These are phyloP conservation scores for Rutpela maculata DNA, from an alignment of 2,888 invertebrate genomes.

Conservation along the genomic window DNA sequence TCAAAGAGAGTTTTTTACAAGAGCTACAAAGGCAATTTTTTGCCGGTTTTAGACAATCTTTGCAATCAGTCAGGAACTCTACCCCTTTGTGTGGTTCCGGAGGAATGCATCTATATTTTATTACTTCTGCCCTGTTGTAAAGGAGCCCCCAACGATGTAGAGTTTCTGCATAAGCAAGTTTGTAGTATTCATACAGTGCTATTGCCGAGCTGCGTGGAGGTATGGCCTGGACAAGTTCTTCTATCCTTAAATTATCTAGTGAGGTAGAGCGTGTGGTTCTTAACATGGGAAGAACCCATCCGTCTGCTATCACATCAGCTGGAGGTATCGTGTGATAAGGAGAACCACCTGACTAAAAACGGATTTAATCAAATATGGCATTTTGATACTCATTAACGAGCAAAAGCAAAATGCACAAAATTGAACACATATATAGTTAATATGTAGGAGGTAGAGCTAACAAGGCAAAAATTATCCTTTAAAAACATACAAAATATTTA, in stretches of 20 bases:
- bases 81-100: conserved; percentile 76
- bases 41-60: conserved; percentile 81
- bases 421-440: background rate
- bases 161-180: conserved; percentile 91
- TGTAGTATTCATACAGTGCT: conserved; percentile 87
- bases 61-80: conserved; percentile 85
- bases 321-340: conserved; percentile 91
- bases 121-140: conserved; percentile 77
- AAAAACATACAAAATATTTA: no score
- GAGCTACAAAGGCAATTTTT: conserved; percentile 82
- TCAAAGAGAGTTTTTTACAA: conserved; percentile 85
- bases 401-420: background rate
- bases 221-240: conserved; percentile 67
- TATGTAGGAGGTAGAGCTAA: background rate
- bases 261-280: conserved; percentile 88
- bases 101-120: conserved; percentile 75
- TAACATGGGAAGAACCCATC: conserved; percentile 82
- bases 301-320: conserved; percentile 86
- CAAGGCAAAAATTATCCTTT: background rate
- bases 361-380: background rate
- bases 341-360: conserved; percentile 82
- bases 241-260: conserved; percentile 81
- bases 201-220: conserved; percentile 65
- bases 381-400: background rate
- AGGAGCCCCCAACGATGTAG: conserved; percentile 78